phyloP scores from a whole-genome alignment of 2,113 vertebrate genomes.

The Microtus ochrogaster region DNA sequence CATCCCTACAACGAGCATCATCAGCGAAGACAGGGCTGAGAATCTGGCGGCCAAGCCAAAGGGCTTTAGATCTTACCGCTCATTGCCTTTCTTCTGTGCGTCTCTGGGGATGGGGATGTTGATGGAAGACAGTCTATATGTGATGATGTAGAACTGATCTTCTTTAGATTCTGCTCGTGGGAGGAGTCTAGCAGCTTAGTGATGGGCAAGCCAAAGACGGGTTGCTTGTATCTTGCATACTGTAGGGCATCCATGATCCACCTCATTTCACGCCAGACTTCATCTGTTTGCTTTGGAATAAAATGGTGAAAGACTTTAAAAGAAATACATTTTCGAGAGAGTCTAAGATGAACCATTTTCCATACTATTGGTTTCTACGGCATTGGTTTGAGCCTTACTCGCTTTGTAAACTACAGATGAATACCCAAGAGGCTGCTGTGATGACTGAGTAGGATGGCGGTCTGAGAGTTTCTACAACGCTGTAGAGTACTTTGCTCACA shows the following conservation, averaged over 20 bases:
- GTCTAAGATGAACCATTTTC: slow-evolving; percentile 18
- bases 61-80: slow-evolving; percentile 87
- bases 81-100: slow-evolving; percentile 88
- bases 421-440: not conserved
- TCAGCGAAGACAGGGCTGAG: not conserved
- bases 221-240: slow-evolving; percentile 95
- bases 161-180: slow-evolving; percentile 87
- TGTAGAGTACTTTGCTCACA: not conserved
- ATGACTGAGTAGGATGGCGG: slow-evolving; percentile 25
- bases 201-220: slow-evolving; percentile 90
- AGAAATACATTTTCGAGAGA: not conserved
- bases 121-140: slow-evolving; percentile 94
- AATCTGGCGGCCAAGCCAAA: not conserved
- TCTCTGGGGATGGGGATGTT: slow-evolving; percentile 92
- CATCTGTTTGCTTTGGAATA: slow-evolving; percentile 93
- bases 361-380: slow-evolving; percentile 15
- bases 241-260: slow-evolving; percentile 98
- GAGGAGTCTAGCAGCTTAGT: slow-evolving; percentile 89
- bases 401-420: slow-evolving; percentile 33
- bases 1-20: not conserved
- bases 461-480: slow-evolving; percentile 38
- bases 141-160: slow-evolving; percentile 95
- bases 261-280: slow-evolving; percentile 94
- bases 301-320: slow-evolving; percentile 57
- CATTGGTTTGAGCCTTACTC: not conserved